These are phyloP conservation scores for Diploscapter pachys DNA, from an alignment of 1,140 invertebrate genomes.

Conservation along the genomic window DNA sequence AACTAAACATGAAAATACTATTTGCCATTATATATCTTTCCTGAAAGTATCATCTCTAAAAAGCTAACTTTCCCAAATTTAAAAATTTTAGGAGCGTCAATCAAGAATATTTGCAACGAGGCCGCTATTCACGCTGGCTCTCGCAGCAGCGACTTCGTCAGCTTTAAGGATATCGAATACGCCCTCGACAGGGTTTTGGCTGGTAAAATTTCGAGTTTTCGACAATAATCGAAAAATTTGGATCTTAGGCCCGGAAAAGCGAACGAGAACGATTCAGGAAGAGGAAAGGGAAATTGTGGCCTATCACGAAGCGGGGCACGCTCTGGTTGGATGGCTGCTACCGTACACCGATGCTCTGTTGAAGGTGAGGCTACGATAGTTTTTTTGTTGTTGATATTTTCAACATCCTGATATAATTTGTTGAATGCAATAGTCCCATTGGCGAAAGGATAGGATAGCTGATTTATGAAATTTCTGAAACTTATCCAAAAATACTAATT, in stretches of 20 bases:
- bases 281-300: slow-evolving; percentile 73
- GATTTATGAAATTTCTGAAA: too few relatives aligned
- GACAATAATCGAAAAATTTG: background rate
- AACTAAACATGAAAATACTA: too few relatives aligned
- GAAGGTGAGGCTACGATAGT: slow-evolving; percentile 68
- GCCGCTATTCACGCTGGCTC: slow-evolving; percentile 84
- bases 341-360: slow-evolving; percentile 89
- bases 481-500: background rate
- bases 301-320: slow-evolving; percentile 93
- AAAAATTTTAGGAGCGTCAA: slow-evolving; percentile 73
- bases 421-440: too few relatives aligned
- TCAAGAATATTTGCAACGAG: slow-evolving; percentile 90
- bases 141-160: slow-evolving; percentile 69
- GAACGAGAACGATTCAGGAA: slow-evolving; percentile 50
- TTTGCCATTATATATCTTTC: too few relatives aligned
- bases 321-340: slow-evolving; percentile 87
- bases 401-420: background rate
- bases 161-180: slow-evolving; percentile 74
- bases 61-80: too few relatives aligned
- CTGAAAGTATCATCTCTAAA: too few relatives aligned
- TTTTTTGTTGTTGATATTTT: background rate
- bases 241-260: slow-evolving; percentile 60
- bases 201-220: slow-evolving; percentile 57
- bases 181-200: slow-evolving; percentile 83
- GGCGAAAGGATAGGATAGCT: too few relatives aligned